Evolutionary conservation across 2,113 vertebrate species (phyloP).

Genomic region (Amphilophus citrinellus): DNA sequence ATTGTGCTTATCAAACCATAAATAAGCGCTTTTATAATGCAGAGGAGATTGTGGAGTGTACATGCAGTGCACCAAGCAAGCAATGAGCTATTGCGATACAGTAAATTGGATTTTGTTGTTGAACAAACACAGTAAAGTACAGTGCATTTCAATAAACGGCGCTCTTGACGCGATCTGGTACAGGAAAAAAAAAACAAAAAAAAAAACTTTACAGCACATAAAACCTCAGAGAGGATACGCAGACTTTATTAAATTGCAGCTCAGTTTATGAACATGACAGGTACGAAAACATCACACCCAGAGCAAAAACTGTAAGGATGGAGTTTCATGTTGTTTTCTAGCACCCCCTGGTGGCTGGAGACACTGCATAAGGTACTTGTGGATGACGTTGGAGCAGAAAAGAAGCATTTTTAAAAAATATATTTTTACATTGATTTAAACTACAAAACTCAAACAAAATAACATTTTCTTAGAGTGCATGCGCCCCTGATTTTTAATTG

Average conservation of each 20-base stretch:
- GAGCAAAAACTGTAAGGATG: background rate
- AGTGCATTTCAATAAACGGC: conserved; percentile 6
- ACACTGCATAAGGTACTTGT: background rate
- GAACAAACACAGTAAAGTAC: conserved; percentile 51
- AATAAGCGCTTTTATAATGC: conserved; percentile 53
- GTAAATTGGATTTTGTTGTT: conserved; percentile 36
- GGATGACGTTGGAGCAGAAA: background rate
- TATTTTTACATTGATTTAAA: background rate
- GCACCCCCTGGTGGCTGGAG: conserved; percentile 45
- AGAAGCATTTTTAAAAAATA: background rate
- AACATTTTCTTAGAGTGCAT: background rate
- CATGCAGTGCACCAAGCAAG: conserved; percentile 16
- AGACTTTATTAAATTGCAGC: background rate
- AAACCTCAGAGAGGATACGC: background rate
- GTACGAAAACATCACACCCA: background rate
- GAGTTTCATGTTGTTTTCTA: conserved; percentile 4
- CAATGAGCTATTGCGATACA: conserved; percentile 11
- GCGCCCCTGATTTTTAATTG: background rate
- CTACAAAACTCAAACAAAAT: background rate
- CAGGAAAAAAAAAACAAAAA: background rate
- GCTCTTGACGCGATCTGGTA: background rate
- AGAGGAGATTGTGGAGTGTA: conserved; percentile 42
- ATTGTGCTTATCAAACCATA: conserved; percentile 37
- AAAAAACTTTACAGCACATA: too few relatives aligned
- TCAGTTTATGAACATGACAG: background rate